These are phyloP conservation scores for Limnodromus scolopaceus DNA, from an alignment of 2,797 vertebrate genomes.

Conservation along the genomic window DNA sequence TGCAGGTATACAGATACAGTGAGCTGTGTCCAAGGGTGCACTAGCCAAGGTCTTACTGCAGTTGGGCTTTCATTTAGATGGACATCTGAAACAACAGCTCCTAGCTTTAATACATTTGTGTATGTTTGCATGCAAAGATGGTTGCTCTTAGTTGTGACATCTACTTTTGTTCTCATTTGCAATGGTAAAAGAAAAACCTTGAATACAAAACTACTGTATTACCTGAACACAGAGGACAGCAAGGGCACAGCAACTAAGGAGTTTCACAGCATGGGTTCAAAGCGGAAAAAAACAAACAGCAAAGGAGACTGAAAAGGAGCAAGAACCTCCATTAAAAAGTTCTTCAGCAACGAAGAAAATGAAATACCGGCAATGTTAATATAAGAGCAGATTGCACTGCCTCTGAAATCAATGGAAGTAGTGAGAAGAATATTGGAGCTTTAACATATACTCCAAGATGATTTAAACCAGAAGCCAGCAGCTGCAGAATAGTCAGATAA, in stretches of 20 bases:
- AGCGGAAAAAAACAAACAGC: background rate
- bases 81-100: background rate
- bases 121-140: background rate
- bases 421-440: background rate
- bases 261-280: background rate
- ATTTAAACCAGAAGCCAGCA: background rate
- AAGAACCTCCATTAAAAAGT: background rate
- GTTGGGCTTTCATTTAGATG: background rate
- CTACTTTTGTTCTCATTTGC: background rate
- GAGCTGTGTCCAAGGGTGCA: background rate
- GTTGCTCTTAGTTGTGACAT: background rate
- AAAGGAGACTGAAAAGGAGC: background rate
- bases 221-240: background rate
- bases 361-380: background rate
- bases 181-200: background rate
- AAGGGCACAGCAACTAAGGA: background rate
- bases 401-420: background rate
- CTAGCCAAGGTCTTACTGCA: background rate
- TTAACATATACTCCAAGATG: background rate
- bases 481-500: background rate
- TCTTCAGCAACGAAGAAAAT: background rate
- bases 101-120: background rate
- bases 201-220: background rate
- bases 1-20: background rate
- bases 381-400: background rate